Base-by-base conservation (phyloP, 2,797 vertebrate species). In the Anisognathus igniventris region DNA sequence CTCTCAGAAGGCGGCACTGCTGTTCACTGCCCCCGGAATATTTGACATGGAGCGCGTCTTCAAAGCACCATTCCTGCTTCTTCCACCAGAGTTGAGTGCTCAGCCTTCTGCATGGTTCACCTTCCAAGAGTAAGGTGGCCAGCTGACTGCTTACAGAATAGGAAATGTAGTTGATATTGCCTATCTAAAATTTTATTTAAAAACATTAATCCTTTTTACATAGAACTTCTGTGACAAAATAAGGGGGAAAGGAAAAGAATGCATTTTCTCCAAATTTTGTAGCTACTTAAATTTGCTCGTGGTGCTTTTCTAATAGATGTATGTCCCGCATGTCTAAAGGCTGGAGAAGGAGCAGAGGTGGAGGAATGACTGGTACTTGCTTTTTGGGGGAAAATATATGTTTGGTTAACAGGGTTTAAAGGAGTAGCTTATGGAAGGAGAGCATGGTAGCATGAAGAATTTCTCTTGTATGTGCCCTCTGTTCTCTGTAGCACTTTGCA, bases 251-350 rank as follows among this genome's bases (percentile, higher is more conserved):
- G 11, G 13, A 44, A 58, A 28, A n/a, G 2, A 53, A 39, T 16
- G 23, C 23, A 9, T 40, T 56, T 85, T 12, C 10, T 81, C 14
- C 3, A 4, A 14, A 16, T 62, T 70, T 87, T 9, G 25, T 85
- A 62, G 25, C 19, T 75, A 56, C 33, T 53, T 40, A 58, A 90
- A 81, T 62, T 28, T 58, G 31, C 14, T 25, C 0, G 0, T 37
- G 7, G 3, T 71, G 8, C 39, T 85, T 61, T 79, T 66, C 31
- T 66, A 40, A 27, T 56, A 47, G 25, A 7, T 1, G 0, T 14
- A 2, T 30, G 48, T 72, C 21, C 23, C 19, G 3, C 0, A 0
- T 40, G n/a, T 56, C 11, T 54, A n/a, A 66, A 82, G 33, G 45
- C 27, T 65, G 4, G 11, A 47, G 50, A 77, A 66, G 47, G 11